Percentiles rank a stretch among this genome's conserved stretches.
phyloP scores from a whole-genome alignment of 2,113 vertebrate genomes.

The Xiphorhynchus elegans region DNA sequence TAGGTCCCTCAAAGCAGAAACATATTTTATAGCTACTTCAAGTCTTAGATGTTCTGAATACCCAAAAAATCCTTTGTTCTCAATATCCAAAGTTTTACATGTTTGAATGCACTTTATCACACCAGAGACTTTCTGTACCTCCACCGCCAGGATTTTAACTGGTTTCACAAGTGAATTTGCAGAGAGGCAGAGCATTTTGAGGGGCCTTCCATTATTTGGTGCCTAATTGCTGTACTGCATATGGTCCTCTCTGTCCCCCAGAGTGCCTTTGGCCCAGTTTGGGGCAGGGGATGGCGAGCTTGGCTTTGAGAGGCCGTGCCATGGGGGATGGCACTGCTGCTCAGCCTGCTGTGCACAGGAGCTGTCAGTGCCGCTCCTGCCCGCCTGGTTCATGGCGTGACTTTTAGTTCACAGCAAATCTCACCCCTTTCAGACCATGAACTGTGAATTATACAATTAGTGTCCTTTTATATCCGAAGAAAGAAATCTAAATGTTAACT shows the following conservation, averaged over 20 bases:
- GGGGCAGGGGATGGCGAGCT: neutral
- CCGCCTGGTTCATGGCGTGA: neutral
- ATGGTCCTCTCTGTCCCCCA: neutral
- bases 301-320: neutral
- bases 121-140: neutral
- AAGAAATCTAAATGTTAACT: constrained; percentile 43
- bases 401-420: constrained; percentile 24
- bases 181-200: neutral
- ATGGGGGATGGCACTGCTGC: neutral
- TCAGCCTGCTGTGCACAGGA: constrained; percentile 10
- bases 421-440: neutral
- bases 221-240: neutral
- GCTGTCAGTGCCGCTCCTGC: neutral
- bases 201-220: neutral
- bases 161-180: neutral
- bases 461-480: neutral
- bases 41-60: neutral
- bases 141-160: neutral
- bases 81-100: neutral
- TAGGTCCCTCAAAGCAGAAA: neutral
- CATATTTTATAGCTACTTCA: neutral
- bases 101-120: neutral
- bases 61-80: neutral
- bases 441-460: constrained; percentile 40
- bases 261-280: neutral